Percentiles rank a stretch among this genome's conserved stretches.
Conservation (phyloP, 2,797 vertebrate species). For the Lophura swinhoii region DNA sequence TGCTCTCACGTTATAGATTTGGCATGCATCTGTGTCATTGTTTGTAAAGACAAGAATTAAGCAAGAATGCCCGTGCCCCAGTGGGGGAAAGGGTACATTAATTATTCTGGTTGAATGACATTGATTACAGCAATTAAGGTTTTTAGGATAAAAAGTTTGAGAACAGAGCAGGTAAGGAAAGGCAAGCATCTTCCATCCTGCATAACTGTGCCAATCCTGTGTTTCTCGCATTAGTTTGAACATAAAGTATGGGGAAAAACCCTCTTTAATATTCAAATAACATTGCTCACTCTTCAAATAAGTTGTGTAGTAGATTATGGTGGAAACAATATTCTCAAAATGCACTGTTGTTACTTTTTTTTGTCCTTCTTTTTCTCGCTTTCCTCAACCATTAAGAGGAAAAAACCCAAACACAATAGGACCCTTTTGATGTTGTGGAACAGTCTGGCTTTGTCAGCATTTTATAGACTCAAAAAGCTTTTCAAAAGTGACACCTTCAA, state of each 20-base stretch:
- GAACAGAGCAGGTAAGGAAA: not conserved
- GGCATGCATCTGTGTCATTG: conserved; percentile 46
- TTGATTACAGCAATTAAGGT: conserved; percentile 44
- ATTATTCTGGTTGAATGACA: conserved; percentile 34
- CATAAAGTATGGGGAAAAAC: not conserved
- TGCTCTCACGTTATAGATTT: conserved; percentile 57
- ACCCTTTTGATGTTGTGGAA: not conserved
- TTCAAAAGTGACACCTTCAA: not conserved
- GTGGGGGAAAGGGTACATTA: conserved; percentile 8
- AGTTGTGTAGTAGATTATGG: not conserved
- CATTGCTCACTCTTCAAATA: not conserved
- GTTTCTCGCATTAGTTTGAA: not conserved
- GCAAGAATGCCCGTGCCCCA: not conserved
- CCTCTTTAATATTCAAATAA: not conserved
- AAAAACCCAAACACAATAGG: not conserved
- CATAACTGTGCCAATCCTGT: rapidly evolving
- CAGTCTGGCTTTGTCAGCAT: not conserved
- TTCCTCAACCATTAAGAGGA: not conserved
- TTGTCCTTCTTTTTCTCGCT: not conserved
- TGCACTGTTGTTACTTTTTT: not conserved
- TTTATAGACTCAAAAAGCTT: not conserved
- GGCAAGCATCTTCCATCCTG: not conserved
- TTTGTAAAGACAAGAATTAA: conserved; percentile 49
- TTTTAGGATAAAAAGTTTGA: not conserved
- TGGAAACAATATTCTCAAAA: not conserved